Conservation (phyloP, 2,888 invertebrate genomes). For the Drosophila hamatofila region DNA sequence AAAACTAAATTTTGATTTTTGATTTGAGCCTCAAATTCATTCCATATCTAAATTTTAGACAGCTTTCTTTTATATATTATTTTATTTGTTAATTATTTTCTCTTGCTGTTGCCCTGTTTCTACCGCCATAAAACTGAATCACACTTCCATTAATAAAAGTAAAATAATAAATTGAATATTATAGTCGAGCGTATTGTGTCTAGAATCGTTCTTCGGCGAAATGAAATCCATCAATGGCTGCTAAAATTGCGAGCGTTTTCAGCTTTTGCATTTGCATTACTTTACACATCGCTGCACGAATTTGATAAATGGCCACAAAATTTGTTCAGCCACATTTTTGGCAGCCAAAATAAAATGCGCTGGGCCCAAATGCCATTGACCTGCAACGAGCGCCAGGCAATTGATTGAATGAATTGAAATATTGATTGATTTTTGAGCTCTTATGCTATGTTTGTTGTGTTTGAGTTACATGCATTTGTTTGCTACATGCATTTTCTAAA, state of each 20-base stretch:
- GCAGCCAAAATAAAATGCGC: slow-evolving; percentile 43
- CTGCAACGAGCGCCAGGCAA: slow-evolving; percentile 27
- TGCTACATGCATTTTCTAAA: background rate
- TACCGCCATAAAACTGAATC: background rate
- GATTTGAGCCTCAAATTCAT: background rate
- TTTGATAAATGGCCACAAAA: slow-evolving; percentile 61
- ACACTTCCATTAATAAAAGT: background rate
- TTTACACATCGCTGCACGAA: slow-evolving; percentile 56
- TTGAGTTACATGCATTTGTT: slow-evolving; percentile 19
- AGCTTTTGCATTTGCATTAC: slow-evolving; percentile 34
- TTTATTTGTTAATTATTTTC: background rate
- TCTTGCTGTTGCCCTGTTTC: background rate
- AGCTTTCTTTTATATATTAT: background rate
- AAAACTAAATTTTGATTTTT: background rate
- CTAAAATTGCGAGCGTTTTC: slow-evolving; percentile 20
- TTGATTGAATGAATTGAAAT: slow-evolving; percentile 47
- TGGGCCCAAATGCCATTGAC: slow-evolving; percentile 58
- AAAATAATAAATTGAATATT: background rate
- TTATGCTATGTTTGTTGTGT: background rate
- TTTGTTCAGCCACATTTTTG: slow-evolving; percentile 29
- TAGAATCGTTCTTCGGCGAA: background rate
- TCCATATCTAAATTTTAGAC: background rate
- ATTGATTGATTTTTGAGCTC: slow-evolving; percentile 57
- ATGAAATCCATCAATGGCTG: slow-evolving; percentile 26
- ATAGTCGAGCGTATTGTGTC: background rate